A percentile compares a stretch with the other conserved stretches of the same genome.
These are phyloP conservation scores for Neelides folsomi DNA, from an alignment of 2,888 invertebrate species.

Conservation along the genomic window DNA sequence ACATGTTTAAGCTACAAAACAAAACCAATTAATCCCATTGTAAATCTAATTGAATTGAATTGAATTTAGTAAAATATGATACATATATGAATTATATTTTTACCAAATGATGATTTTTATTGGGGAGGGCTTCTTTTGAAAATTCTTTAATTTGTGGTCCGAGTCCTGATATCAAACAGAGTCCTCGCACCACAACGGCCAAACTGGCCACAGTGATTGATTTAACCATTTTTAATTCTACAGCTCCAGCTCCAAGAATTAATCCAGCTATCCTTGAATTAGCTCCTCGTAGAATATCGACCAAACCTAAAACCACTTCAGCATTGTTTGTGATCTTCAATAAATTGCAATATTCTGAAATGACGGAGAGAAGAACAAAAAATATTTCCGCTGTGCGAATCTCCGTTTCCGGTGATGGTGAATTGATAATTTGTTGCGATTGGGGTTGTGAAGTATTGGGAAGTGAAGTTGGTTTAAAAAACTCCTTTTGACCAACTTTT, in stretches of 20 bases:
- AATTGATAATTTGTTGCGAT: neutral
- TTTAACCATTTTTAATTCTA: conserved; percentile 83
- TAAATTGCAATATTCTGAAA: conserved; percentile 30
- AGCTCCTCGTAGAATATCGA: conserved; percentile 76
- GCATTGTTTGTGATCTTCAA: conserved; percentile 27
- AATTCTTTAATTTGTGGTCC: conserved; percentile 25
- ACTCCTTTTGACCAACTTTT: neutral
- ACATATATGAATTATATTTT: conserved; percentile 5
- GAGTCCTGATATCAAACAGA: conserved; percentile 52
- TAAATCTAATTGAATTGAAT: no score
- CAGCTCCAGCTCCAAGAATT: conserved; percentile 89
- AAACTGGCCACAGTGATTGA: conserved; percentile 90
- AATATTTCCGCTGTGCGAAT: conserved; percentile 31
- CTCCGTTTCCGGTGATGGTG: neutral
- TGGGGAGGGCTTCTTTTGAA: conserved; percentile 22
- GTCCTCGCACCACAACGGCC: conserved; percentile 67
- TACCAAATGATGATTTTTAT: conserved; percentile 32
- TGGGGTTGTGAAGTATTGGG: neutral
- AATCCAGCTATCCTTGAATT: conserved; percentile 83
- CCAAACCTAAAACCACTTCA: conserved; percentile 41
- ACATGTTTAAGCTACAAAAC: conserved; percentile 36
- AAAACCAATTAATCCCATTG: neutral
- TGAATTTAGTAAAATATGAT: no score
- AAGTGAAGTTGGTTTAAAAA: neutral
- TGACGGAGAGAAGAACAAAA: conserved; percentile 27